Conservation (phyloP, 2,113 vertebrate species). For the Choloepus hoffmanni region DNA sequence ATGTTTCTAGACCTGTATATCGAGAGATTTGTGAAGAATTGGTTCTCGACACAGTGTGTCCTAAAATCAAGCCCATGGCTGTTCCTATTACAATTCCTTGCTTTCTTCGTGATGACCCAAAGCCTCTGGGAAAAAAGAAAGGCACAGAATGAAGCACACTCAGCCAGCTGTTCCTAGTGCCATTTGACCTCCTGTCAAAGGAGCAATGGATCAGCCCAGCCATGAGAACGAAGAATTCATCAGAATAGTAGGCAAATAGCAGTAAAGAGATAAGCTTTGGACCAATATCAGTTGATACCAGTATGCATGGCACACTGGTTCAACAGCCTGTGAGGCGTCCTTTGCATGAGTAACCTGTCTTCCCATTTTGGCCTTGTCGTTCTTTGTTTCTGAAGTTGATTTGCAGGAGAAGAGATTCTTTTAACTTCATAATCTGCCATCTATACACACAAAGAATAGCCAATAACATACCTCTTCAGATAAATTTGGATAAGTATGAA, state of each 20-base stretch:
- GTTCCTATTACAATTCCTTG: background rate
- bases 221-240: background rate
- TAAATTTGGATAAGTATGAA: background rate
- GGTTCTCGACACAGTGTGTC: background rate
- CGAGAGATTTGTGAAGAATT: too few species aligned
- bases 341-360: too few species aligned
- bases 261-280: too few species aligned
- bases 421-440: background rate
- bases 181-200: too few species aligned
- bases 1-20: background rate
- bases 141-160: too few species aligned
- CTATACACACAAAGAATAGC: too few species aligned
- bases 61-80: background rate
- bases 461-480: too few species aligned
- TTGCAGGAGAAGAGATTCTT: background rate
- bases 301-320: too few species aligned
- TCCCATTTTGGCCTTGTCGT: background rate
- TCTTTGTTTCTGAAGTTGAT: background rate
- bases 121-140: background rate
- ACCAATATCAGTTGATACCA: background rate
- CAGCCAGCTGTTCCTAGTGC: background rate
- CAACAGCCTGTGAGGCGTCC: accelerated
- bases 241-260: background rate
- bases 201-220: too few species aligned
- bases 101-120: background rate